Evolutionary conservation across 2,888 invertebrate genomes (phyloP), one percentile per base, ranked within the genome.

Genomic region (Entomobrya multifasciata): DNA sequence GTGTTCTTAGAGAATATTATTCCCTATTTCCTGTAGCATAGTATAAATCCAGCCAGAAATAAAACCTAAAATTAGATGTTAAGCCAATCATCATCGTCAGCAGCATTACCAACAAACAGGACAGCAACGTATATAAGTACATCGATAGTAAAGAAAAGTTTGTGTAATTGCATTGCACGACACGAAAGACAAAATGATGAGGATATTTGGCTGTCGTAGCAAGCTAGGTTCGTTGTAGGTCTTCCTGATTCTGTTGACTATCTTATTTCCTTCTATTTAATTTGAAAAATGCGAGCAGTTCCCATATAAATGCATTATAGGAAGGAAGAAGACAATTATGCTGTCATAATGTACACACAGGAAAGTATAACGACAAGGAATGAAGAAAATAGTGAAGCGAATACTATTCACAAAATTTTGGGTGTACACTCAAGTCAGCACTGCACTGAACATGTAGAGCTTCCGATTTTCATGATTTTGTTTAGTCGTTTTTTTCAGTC

Each of bases 1-100:
- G 8, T 55, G 20, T 20, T 17, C 52, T 15, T 27, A 10, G 47
- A 47, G 10, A 15, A 47, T 11, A 2, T 10, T 47, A 15, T 47
- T 47, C 13, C 47, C 11, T 47, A 22, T 10, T 60, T 27, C 5
- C 67, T 44, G 22, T 10, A 15, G 15, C 25, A n/a, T n/a, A n/a
- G 65, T 13, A 67, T 11, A 25, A 20, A 70, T 70, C 47, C 57
- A 78, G 84, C 77, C 84, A 84, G 70, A 57, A 78, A 77, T 55
- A 84, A 76, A 84, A 78, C 49, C 84, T 84, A 84, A 84, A 84
- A 78, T 84, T 84, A 84, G 84, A 77, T 49, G 84, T 78, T 77
- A 84, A 84, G 84, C 78, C 78, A 36, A 83, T 83, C 65, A 52
- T 13, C 65, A 47, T 62, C 27, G 27, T 62, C 2, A 25, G 3